These are phyloP conservation scores for Gadopsis bispinosus DNA, from an alignment of 2,797 vertebrate species.

Conservation along the genomic window DNA sequence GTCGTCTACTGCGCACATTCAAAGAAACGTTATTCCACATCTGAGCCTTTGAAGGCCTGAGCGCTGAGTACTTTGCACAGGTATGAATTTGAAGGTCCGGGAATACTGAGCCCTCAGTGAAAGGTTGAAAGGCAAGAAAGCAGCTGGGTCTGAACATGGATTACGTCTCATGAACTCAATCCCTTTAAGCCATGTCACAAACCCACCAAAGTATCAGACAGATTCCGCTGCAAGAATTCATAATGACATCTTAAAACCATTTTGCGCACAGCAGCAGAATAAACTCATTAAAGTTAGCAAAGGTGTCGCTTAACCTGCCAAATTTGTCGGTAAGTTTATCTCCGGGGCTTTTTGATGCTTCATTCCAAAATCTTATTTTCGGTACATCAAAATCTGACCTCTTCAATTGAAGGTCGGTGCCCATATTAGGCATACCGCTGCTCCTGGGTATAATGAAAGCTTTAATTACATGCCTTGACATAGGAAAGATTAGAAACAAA, in stretches of 20 bases:
- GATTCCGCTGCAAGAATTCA: conserved; percentile 64
- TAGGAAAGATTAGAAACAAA: conserved; percentile 7
- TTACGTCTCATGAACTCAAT: conserved; percentile 81
- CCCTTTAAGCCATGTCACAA: conserved; percentile 81
- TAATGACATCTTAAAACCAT: conserved; percentile 73
- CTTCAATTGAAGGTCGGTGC: conserved; percentile 38
- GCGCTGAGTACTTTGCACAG: conserved; percentile 37
- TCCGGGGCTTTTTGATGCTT: conserved; percentile 65
- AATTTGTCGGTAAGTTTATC: conserved; percentile 58
- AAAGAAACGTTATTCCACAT: conserved; percentile 30
- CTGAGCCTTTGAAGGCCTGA: conserved; percentile 70
- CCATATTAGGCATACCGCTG: conserved; percentile 56
- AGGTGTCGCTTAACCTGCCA: conserved; percentile 71
- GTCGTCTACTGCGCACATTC: conserved; percentile 22
- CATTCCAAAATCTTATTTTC: conserved; percentile 33
- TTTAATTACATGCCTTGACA: conserved; percentile 20
- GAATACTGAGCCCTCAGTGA: conserved; percentile 31
- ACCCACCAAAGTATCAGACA: conserved; percentile 73
- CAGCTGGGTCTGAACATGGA: conserved; percentile 63
- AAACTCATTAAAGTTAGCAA: conserved; percentile 71
- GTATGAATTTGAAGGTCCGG: conserved; percentile 50
- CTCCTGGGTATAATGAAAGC: background rate
- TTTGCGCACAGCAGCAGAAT: conserved; percentile 78
- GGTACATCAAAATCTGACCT: conserved; percentile 42
- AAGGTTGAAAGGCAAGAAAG: conserved; percentile 66